Base-by-base conservation (phyloP, 2,888 invertebrate species). In the Apotomis capreana region DNA sequence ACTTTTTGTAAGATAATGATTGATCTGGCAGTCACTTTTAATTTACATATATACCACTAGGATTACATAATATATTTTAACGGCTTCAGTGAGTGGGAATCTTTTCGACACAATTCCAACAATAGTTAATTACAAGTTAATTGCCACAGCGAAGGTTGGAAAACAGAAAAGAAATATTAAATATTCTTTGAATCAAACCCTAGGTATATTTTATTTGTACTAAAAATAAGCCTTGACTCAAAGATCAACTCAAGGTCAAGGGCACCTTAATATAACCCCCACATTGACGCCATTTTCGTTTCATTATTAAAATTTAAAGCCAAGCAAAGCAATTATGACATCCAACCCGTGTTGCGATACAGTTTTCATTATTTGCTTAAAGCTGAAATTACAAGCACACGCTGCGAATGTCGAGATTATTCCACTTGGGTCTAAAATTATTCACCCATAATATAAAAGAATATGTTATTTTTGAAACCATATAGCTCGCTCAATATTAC, bases 291-390 rank as follows among this genome's bases (percentile, higher is more conserved):
- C 13, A 37, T 52, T 62, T 37, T 62, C 13, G 37, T 57, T 36
- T 51, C 15, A 60, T 68, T 40, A 44, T 68, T 44, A 60, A 68
- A 60, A 54, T 60, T 15, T 52, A 52, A 68, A 68, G 58, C 40
- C 52, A 52, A 2, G 37, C 46, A 61, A 60, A 46, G 46, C 40
- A 68, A 60, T 68, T 68, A 68, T 15, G 59, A 26, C 44, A 54
- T 59, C 37, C 51, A 51, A 6, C 67, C 52, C 1, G 13, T 26
- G 44, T 26, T 15, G 68, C 59, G 26, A 40, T 60, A 51, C 59
- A 68, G 59, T 68, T 68, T 68, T 68, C 68, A 60, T 68, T 68
- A 68, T 60, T 60, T 60, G 68, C 68, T 68, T 68, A 52, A 51
- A 51, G 51, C 52, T 52, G 40, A 40, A 68, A 59, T 68, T 51